A percentile compares a stretch with the other conserved stretches of the same genome.
phyloP scores from a whole-genome alignment of 2,888 invertebrate genomes.

The Andrena dorsata region DNA sequence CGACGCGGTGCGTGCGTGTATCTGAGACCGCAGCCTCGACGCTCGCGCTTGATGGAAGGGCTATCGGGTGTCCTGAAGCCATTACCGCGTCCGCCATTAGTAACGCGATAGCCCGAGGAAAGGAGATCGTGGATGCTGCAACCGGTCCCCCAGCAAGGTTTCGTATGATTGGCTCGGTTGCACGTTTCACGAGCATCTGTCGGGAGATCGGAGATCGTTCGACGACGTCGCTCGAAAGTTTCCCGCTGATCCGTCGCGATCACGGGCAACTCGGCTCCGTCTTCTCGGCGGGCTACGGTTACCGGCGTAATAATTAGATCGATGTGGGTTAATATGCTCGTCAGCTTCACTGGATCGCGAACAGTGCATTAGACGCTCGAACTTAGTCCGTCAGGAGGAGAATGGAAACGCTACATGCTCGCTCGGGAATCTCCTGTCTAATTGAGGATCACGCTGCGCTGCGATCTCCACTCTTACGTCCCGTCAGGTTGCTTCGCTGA shows the following conservation, averaged over 20 bases:
- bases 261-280: slow-evolving; percentile 44
- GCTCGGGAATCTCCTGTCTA: background rate
- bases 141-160: slow-evolving; percentile 53
- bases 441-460: background rate
- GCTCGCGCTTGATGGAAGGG: slow-evolving; percentile 58
- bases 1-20: slow-evolving; percentile 26
- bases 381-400: slow-evolving; percentile 16
- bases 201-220: slow-evolving; percentile 44
- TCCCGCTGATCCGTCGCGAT: slow-evolving; percentile 53
- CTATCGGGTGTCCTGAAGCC: slow-evolving; percentile 77
- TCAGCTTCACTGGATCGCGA: background rate
- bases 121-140: slow-evolving; percentile 63
- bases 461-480: no score
- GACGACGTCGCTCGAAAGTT: slow-evolving; percentile 45
- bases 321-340: slow-evolving; percentile 29
- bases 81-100: slow-evolving; percentile 78
- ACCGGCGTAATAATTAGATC: slow-evolving; percentile 57
- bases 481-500: no score
- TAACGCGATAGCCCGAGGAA: slow-evolving; percentile 77
- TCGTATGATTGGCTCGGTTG: slow-evolving; percentile 33
- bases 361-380: slow-evolving; percentile 21
- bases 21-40: slow-evolving; percentile 33
- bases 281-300: slow-evolving; percentile 52
- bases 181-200: slow-evolving; percentile 33
- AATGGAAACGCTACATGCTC: background rate